Conservation (phyloP, 2,797 vertebrate genomes). For the Acanthis flammea region DNA sequence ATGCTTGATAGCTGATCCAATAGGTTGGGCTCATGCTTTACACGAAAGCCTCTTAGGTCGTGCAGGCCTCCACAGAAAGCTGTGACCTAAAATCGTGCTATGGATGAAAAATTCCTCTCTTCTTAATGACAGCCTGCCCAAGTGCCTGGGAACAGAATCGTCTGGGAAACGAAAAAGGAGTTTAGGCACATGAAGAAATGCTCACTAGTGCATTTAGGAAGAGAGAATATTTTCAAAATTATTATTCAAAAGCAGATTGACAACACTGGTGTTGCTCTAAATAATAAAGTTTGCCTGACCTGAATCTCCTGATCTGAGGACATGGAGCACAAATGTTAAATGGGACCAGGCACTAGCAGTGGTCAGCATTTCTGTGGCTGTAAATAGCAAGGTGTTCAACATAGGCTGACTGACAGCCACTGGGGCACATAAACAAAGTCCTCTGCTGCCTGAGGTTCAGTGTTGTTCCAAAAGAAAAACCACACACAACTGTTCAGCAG, state of each 20-base stretch:
- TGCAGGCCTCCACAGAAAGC: neutral
- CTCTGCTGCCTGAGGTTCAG: neutral
- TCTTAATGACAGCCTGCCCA: neutral
- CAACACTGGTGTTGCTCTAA: neutral
- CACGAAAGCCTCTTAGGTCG: neutral
- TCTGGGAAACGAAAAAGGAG: neutral
- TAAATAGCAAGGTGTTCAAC: neutral
- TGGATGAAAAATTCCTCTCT: neutral
- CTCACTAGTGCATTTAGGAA: neutral
- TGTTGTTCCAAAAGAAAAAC: neutral
- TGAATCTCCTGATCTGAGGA: neutral
- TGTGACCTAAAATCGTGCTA: neutral
- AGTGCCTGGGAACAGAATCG: neutral
- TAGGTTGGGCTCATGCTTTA: neutral
- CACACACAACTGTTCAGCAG: neutral
- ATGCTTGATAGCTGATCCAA: neutral
- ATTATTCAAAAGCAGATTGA: neutral
- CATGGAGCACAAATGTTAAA: rapidly evolving
- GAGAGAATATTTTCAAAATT: neutral
- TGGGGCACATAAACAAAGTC: neutral
- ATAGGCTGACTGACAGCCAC: neutral
- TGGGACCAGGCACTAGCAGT: neutral
- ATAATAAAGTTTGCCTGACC: neutral
- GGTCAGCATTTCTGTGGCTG: neutral
- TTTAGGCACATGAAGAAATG: neutral